phyloP scores from a whole-genome alignment of 1,140 invertebrate species.

The Gryllus bimaculatus region DNA sequence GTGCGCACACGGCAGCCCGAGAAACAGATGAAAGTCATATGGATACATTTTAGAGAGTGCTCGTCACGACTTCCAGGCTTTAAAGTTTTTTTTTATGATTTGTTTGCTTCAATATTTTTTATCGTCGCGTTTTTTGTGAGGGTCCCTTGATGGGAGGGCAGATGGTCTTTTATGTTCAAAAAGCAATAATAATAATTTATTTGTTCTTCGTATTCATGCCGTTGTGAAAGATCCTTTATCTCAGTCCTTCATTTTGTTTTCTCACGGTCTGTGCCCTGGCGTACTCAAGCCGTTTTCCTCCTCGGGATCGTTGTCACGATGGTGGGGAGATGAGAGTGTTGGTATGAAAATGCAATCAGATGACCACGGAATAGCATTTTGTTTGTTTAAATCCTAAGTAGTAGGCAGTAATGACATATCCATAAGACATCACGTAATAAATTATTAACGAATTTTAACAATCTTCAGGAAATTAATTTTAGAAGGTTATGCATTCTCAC shows the following conservation, averaged over 20 bases:
- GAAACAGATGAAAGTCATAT: conserved; percentile 5
- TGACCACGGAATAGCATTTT: too few species aligned
- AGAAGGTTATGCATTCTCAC: too few species aligned
- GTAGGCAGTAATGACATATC: too few species aligned
- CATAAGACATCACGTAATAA: too few species aligned
- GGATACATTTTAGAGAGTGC: neutral
- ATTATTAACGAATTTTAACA: too few species aligned
- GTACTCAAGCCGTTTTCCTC: too few species aligned
- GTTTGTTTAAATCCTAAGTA: too few species aligned
- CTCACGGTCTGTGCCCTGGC: neutral
- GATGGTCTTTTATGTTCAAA: neutral
- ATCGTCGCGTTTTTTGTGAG: neutral
- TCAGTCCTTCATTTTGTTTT: neutral
- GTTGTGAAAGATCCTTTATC: neutral
- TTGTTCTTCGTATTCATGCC: neutral
- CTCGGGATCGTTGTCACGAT: too few species aligned
- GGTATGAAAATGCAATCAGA: too few species aligned
- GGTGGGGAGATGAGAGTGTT: too few species aligned
- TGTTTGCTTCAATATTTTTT: neutral
- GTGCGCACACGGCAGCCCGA: neutral
- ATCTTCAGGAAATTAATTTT: too few species aligned
- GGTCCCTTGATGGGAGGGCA: neutral
- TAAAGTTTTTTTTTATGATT: neutral
- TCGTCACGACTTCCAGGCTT: neutral
- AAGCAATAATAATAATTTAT: conserved; percentile 2